Base-by-base conservation (phyloP, 1,140 invertebrate species). In the Cylas formicarius region DNA sequence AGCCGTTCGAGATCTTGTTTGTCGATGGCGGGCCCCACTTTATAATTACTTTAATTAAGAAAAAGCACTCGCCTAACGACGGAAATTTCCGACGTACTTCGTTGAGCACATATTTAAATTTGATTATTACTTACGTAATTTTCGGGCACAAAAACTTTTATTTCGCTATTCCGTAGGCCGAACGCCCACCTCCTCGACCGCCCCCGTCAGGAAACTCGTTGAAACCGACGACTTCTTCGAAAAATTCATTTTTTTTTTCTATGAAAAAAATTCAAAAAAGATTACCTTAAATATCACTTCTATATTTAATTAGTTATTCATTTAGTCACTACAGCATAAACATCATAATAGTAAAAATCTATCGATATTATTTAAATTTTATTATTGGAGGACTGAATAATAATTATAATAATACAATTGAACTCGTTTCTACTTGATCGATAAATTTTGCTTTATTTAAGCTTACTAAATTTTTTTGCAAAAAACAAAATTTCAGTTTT, bases 21-120 rank as follows among this genome's bases (percentile, higher is more conserved):
- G 53, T 55, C 48, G 46, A 51, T 54, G 46, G 50, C 52, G 50
- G n/a, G 41, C 50, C 37, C 53, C 37, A 49, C 47, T 53, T 53
- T 47, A 47, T 53, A 56, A 56, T 56, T 56, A 56, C 55, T 56
- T 56, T 54, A 56, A 56, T 56, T 56, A 56, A 52, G 52, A 54
- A 54, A 56, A 51, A 53, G 52, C 55, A 56, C 55, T 56, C 43
- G 18, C 43, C 44, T n/a, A n/a, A n/a, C n/a, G 42, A 48, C 43
- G 40, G 41, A 53, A 55, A 53, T 56, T 53, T 34, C 44, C 23
- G 8, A 19, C 26, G 50, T 52, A 52, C 48, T 50, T 55, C 45
- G 35, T 46, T 29, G 51, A 40, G 48, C 33, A 55, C 44, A 51
- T 55, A 55, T 55, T 51, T 46, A 36, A 45, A 43, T 54, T 54